Base-by-base conservation (phyloP, 2,113 vertebrate genomes). In the Lipophrys pholis region DNA sequence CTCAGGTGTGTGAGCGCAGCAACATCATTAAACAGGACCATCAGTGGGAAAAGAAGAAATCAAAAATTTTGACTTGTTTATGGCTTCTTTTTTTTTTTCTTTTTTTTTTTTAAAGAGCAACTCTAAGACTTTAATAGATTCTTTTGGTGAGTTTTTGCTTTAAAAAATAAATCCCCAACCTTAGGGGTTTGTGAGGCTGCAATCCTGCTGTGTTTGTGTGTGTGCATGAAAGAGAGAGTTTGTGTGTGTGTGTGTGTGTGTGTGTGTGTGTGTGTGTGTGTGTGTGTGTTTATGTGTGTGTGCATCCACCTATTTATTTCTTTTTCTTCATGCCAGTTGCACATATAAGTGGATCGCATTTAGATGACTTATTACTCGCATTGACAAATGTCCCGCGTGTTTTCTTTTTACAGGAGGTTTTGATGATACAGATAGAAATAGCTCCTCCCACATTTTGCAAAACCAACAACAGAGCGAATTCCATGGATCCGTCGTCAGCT, bases 381-480 rank as follows among this genome's bases (percentile, higher is more conserved):
- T 58, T 60, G 16, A 49, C 60, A 71, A 45, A 62, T 49, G 56
- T 70, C 49, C 61, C 17, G 10, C n/a, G 16, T 63, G 48, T 72
- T 88, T 84, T 84, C 48, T 85, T 80, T 73, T 55, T 17, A 59
- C 52, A 3, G 35, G 6, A 77, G 45, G 46, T 70, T 80, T 81
- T 82, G 65, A 87, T 67, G 76, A 59, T 78, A 15, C 46, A 64
- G 55, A 56, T 83, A 66, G 60, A 76, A 68, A 79, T 40, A 68
- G 61, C 16, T 21, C 67, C 59, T 5, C 12, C 38, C 52, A n/a
- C n/a, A n/a, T 30, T 30, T 30, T 4, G 21, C 21, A 30, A 30
- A 30, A 30, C 4, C 21, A 30, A 30, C 21, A 2, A 30, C 4
- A 2, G 21, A 4, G 21, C 21, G 21, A 30, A 30, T 30, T 30